phyloP scores from a whole-genome alignment of 2,113 vertebrate species.

The Archilochus colubris region DNA sequence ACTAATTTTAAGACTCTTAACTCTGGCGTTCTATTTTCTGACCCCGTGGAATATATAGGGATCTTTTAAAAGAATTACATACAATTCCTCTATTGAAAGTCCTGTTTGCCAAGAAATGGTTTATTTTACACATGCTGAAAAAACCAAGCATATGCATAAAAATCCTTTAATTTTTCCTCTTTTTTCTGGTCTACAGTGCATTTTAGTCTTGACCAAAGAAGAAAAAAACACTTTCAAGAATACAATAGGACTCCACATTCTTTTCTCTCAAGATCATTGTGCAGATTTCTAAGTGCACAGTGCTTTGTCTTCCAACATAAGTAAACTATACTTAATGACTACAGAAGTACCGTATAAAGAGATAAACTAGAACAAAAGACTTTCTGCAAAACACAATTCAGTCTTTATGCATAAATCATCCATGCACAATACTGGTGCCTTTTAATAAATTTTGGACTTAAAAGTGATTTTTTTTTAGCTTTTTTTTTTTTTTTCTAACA shows the following conservation, averaged over 20 bases:
- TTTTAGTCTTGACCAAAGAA: background rate
- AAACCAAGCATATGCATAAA: background rate
- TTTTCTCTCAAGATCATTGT: constrained; percentile 24
- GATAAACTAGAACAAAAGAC: constrained; percentile 33
- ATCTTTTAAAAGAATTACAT: background rate
- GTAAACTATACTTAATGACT: constrained; percentile 2
- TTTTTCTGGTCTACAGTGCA: background rate
- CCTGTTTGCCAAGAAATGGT: background rate
- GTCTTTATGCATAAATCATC: constrained; percentile 14
- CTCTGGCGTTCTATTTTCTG: background rate
- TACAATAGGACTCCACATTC: constrained; percentile 30
- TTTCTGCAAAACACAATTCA: background rate
- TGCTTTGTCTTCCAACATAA: constrained; percentile 18
- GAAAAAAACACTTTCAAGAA: background rate
- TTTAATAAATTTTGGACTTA: constrained; percentile 6
- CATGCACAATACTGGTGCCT: background rate
- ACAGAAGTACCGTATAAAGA: background rate
- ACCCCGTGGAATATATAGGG: background rate
- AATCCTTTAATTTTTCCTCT: background rate
- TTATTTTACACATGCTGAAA: background rate
- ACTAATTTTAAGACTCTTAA: background rate
- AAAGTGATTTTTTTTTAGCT: background rate
- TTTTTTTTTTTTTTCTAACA: background rate
- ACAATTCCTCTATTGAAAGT: background rate
- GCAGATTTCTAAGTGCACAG: constrained; percentile 39